Percentiles rank a stretch among this genome's conserved stretches.
phyloP scores from a whole-genome alignment of 1,140 invertebrate species.

The Drosophila melanica region DNA sequence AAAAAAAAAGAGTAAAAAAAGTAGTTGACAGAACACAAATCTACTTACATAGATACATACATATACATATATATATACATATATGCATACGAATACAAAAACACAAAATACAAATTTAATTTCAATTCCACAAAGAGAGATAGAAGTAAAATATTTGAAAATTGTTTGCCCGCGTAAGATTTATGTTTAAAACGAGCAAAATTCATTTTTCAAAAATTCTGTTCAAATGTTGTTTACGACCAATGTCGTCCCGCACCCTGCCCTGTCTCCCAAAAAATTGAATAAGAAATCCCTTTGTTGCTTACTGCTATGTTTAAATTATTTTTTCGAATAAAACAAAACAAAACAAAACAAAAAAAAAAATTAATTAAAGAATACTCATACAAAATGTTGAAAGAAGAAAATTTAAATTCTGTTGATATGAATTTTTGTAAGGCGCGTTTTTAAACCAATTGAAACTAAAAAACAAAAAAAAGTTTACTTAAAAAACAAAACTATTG shows the following conservation, averaged over 20 bases:
- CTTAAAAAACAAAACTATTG: constrained; percentile 60
- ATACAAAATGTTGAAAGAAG: constrained; percentile 39
- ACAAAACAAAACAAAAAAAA: background rate
- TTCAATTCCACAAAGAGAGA: constrained; percentile 24
- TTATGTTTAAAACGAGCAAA: constrained; percentile 60
- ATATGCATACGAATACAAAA: constrained; percentile 53
- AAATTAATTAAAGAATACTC: constrained; percentile 54
- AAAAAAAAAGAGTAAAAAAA: constrained; percentile 21
- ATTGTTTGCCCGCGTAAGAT: constrained; percentile 71
- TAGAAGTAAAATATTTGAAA: constrained; percentile 24
- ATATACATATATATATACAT: constrained; percentile 51
- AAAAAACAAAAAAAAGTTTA: constrained; percentile 36
- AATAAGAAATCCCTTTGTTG: constrained; percentile 55
- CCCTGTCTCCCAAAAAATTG: background rate
- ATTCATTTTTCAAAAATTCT: constrained; percentile 30
- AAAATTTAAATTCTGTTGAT: constrained; percentile 75
- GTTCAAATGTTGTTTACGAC: constrained; percentile 24
- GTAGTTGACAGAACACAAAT: constrained; percentile 53
- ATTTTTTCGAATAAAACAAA: constrained; percentile 41
- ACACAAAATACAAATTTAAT: constrained; percentile 34
- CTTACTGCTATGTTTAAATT: constrained; percentile 79
- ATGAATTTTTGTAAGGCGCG: constrained; percentile 74
- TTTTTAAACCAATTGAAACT: constrained; percentile 73
- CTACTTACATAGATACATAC: constrained; percentile 58
- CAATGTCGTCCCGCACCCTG: background rate